Base-by-base conservation (phyloP, 2,888 invertebrate species). In the Unio delphinus region DNA sequence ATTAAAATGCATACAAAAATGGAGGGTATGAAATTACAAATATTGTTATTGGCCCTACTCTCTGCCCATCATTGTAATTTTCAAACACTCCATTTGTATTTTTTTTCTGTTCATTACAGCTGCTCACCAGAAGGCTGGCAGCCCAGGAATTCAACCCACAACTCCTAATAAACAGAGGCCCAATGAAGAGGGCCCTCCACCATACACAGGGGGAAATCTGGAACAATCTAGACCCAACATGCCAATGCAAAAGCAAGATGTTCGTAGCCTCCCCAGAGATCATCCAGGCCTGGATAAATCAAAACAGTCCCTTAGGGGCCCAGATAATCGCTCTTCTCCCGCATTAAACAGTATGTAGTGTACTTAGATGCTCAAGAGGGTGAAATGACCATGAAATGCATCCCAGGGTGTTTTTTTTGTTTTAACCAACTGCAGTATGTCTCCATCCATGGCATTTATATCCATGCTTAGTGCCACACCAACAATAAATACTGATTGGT, bases 101-200 rank as follows among this genome's bases (percentile, higher is more conserved):
- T 45, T 15, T 45, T 45, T 45, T 45, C 11, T 45, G 0, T 45
- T 45, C 11, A 45, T 73, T 74, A 3, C 73, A 80, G 80, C 82
- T 58, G 76, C 82, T 60, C 64, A 69, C 20, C 72, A 75, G 64
- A 73, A 72, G 61, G 65, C 75, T 60, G 60, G 71, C 45, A 64
- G 70, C 30, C 77, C 79, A 26, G 75, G 75, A 62, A 74, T 73
- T 30, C 62, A 62, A 11, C 73, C 71, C 57, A 75, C 67, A 67
- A 76, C 73, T 45, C 76, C 74, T 45, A 72, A 58, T 54, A 82
- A 80, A 65, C 80, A 80, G 62, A 65, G 79, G 54, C 79, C 80
- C 15, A 74, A 73, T 15, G 84, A 84, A 64, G 84, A 84, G 58
- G 84, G 80, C 1, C 84, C 84, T 0, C 84, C 84, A 17, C 83